Evolutionary conservation across 1,140 invertebrate species (phyloP).

Genomic region (Monochamus saltuarius): DNA sequence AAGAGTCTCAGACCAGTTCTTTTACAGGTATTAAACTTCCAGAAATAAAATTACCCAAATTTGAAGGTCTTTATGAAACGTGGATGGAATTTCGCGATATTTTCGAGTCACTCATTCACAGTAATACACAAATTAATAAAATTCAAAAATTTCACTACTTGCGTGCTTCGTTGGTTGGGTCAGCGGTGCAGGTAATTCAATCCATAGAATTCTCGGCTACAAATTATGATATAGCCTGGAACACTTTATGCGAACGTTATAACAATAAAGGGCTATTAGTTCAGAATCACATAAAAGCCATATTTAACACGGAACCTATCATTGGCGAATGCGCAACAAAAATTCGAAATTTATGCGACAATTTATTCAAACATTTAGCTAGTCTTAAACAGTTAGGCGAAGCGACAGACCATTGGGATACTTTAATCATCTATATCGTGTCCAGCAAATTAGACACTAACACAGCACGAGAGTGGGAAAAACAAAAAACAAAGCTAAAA

Average conservation of each 20-base stretch:
- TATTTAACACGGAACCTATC: conserved; percentile 14
- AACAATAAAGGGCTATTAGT: conserved; percentile 19
- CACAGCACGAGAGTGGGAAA: conserved; percentile 4
- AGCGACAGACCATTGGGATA: too few relatives aligned
- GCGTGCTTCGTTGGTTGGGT: neutral
- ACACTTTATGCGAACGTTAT: conserved; percentile 19
- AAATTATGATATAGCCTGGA: conserved; percentile 27
- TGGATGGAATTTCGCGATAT: conserved; percentile 26
- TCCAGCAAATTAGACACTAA: neutral
- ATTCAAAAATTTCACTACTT: conserved; percentile 30
- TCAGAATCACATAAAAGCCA: conserved; percentile 20
- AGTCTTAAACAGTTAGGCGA: too few relatives aligned
- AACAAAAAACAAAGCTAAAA: neutral
- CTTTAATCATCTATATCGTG: neutral
- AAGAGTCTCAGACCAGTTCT: too few relatives aligned
- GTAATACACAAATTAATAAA: conserved; percentile 8
- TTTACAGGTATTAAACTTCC: too few relatives aligned
- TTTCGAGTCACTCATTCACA: conserved; percentile 25
- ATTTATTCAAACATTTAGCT: too few relatives aligned
- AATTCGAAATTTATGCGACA: too few relatives aligned
- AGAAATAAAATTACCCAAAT: too few relatives aligned
- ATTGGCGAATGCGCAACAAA: conserved; percentile 4
- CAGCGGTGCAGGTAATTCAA: conserved; percentile 17
- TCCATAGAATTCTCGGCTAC: conserved; percentile 17
- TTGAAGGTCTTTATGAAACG: too few relatives aligned